These are phyloP conservation scores for Parus major DNA, from an alignment of 2,113 vertebrate genomes.

Conservation along the genomic window DNA sequence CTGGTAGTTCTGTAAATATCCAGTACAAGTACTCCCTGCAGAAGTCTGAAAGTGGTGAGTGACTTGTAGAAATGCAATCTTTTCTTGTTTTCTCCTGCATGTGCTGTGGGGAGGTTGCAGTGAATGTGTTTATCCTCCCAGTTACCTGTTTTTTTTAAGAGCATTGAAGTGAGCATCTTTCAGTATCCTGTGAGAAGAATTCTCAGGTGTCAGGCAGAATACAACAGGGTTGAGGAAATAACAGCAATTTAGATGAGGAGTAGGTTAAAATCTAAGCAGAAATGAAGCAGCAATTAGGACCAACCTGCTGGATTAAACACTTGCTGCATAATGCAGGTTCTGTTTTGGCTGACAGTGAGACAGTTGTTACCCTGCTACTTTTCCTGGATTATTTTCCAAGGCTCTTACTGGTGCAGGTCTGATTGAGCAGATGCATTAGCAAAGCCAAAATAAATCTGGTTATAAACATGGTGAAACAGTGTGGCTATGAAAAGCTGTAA, in stretches of 20 bases:
- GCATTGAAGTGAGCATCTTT: background rate
- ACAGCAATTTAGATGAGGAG: background rate
- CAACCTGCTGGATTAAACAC: background rate
- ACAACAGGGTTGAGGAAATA: background rate
- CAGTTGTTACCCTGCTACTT: background rate
- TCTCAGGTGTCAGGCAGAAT: background rate
- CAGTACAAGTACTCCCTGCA: constrained; percentile 55
- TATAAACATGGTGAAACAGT: background rate
- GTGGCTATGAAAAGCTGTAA: background rate
- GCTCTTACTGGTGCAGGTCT: background rate
- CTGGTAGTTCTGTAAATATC: constrained; percentile 47
- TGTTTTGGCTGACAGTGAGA: background rate
- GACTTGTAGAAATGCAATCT: background rate
- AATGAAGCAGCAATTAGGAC: background rate
- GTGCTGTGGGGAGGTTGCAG: background rate
- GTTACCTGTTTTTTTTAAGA: background rate
- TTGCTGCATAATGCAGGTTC: background rate
- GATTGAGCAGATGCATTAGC: background rate
- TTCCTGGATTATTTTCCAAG: background rate
- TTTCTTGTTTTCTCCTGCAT: background rate
- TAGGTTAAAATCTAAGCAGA: background rate
- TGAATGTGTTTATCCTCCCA: background rate
- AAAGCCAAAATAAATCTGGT: background rate
- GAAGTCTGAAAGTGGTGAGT: constrained; percentile 72
- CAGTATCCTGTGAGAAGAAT: background rate